Conservation (phyloP, 1,140 invertebrate species). For the Lamellibrachia luymesi region DNA sequence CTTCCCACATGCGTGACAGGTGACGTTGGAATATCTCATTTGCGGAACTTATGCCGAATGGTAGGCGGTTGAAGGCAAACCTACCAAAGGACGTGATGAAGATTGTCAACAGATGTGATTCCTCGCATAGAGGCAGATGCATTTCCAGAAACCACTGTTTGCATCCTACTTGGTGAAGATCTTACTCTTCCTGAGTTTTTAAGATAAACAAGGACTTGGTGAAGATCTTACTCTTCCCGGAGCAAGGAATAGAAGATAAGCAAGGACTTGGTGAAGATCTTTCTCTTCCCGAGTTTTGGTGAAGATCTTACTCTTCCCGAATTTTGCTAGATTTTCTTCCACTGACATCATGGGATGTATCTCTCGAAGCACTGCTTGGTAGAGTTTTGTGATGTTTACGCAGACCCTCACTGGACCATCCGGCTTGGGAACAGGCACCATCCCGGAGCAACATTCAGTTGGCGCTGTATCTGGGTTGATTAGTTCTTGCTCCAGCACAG, state of each 20-base stretch:
- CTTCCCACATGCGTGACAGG: constrained; percentile 14
- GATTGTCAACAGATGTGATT: constrained; percentile 32
- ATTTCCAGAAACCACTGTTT: constrained; percentile 34
- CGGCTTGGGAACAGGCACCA: not conserved
- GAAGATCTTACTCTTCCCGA: constrained; percentile 14
- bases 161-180: constrained; percentile 33
- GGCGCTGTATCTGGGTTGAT: not conserved
- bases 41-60: constrained; percentile 30
- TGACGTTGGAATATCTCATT: constrained; percentile 30
- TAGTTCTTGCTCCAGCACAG: not conserved
- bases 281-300: constrained; percentile 12
- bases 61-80: constrained; percentile 29
- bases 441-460: not conserved
- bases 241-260: too few species aligned
- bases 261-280: constrained; percentile 22
- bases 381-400: too few species aligned
- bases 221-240: too few species aligned
- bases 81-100: constrained; percentile 34
- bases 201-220: too few species aligned
- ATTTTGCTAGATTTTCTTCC: too few species aligned
- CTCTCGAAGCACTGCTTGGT: too few species aligned
- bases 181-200: not conserved
- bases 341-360: too few species aligned
- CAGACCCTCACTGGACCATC: not conserved
- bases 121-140: constrained; percentile 22